Conservation (phyloP, 2,797 vertebrate species). For the Gymnothorax reevesii region DNA sequence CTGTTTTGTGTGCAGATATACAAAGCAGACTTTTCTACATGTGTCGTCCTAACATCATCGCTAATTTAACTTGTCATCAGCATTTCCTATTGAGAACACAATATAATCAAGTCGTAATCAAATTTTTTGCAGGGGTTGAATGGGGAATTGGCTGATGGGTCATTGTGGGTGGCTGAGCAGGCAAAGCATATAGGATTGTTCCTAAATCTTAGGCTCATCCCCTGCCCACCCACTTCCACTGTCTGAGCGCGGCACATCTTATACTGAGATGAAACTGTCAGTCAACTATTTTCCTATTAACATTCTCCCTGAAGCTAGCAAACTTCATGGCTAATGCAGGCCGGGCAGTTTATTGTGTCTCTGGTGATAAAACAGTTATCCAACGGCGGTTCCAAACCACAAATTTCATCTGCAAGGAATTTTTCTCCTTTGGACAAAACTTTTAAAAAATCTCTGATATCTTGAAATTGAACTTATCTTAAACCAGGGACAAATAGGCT, state of each 20-base stretch:
- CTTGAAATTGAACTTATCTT: too few relatives aligned
- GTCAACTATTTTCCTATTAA: constrained; percentile 51
- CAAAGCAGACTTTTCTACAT: constrained; percentile 31
- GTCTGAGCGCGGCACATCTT: constrained; percentile 52
- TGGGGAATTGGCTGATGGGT: constrained; percentile 26
- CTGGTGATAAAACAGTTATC: too few relatives aligned
- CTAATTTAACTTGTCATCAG: not conserved
- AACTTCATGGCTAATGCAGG: too few relatives aligned
- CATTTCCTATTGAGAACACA: not conserved
- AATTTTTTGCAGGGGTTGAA: not conserved
- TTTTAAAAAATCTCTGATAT: too few relatives aligned
- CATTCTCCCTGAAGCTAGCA: too few relatives aligned
- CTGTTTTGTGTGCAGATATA: constrained; percentile 24
- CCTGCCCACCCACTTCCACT: not conserved
- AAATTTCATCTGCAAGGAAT: too few relatives aligned
- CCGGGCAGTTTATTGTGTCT: too few relatives aligned
- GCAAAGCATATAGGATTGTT: not conserved
- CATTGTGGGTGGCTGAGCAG: not conserved
- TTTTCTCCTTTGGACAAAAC: too few relatives aligned
- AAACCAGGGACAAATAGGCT: too few relatives aligned
- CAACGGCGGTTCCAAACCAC: too few relatives aligned
- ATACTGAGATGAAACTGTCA: constrained; percentile 62
- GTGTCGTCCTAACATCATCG: not conserved
- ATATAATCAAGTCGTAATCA: not conserved
- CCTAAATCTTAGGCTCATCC: not conserved